Evolutionary conservation across 2,888 invertebrate genomes (phyloP).

Genomic region (Euplexia lucipara): DNA sequence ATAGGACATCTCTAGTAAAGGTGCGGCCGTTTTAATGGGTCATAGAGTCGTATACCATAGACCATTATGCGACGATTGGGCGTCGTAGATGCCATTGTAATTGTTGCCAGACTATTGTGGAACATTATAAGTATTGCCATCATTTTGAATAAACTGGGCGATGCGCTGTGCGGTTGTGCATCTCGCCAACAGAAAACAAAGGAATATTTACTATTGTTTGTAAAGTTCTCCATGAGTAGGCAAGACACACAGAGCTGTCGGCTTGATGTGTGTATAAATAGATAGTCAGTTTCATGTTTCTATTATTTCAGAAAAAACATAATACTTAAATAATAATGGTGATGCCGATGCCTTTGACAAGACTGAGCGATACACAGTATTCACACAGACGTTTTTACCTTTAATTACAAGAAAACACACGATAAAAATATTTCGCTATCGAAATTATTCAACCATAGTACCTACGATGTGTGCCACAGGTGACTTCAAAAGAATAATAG

Average conservation of each 20-base stretch:
- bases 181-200: conserved; percentile 68
- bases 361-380: no score
- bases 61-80: conserved; percentile 76
- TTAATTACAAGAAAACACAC: neutral
- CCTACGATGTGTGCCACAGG: neutral
- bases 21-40: conserved; percentile 81
- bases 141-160: conserved; percentile 55
- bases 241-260: conserved; percentile 16
- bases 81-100: conserved; percentile 81
- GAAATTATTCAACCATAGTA: neutral
- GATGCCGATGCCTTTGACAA: no score
- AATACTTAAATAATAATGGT: conserved; percentile 8
- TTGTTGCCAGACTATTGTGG: conserved; percentile 73
- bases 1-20: conserved; percentile 80
- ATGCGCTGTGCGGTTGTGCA: conserved; percentile 40
- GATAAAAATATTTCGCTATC: conserved; percentile 3
- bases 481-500: conserved; percentile 22
- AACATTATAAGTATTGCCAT: conserved; percentile 72
- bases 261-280: conserved; percentile 27
- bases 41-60: conserved; percentile 71
- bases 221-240: conserved; percentile 57
- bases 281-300: conserved; percentile 6
- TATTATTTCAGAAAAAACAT: conserved; percentile 11
- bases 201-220: conserved; percentile 70
- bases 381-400: neutral